Conservation (phyloP, 2,113 vertebrate species). For the Theristicus caerulescens region DNA sequence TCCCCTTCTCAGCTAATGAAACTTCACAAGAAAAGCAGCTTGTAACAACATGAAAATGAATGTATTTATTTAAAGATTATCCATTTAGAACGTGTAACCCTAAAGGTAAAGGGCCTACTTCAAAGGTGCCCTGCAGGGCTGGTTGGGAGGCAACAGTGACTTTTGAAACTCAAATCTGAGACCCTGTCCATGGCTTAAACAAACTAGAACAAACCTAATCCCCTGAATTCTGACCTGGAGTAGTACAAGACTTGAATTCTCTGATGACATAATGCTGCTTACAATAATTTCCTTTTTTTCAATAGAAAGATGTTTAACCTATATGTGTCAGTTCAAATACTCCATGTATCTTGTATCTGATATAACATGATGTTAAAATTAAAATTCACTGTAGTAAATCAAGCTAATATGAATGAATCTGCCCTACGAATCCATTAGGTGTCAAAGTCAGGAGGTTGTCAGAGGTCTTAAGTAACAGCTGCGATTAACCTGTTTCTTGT, state of each 20-base stretch:
- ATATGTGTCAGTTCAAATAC: not conserved
- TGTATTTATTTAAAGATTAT: not conserved
- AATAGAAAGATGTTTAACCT: not conserved
- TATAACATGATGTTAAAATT: not conserved
- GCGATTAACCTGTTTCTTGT: not conserved
- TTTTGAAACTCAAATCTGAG: not conserved
- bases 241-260: not conserved
- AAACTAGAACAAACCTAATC: not conserved
- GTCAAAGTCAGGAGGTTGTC: not conserved
- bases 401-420: not conserved
- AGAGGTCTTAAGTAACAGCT: not conserved
- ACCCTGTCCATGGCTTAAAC: not conserved
- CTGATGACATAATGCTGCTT: not conserved
- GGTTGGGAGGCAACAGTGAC: not conserved
- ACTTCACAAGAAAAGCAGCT: not conserved
- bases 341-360: not conserved
- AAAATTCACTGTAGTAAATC: not conserved
- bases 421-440: not conserved
- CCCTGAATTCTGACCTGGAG: not conserved
- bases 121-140: not conserved
- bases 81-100: not conserved
- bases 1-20: not conserved
- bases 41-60: not conserved
- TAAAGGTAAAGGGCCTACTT: not conserved
- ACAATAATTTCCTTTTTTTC: not conserved